Evolutionary conservation across 2,797 vertebrate genomes (phyloP).

Genomic region (Sebastes aleutianus): DNA sequence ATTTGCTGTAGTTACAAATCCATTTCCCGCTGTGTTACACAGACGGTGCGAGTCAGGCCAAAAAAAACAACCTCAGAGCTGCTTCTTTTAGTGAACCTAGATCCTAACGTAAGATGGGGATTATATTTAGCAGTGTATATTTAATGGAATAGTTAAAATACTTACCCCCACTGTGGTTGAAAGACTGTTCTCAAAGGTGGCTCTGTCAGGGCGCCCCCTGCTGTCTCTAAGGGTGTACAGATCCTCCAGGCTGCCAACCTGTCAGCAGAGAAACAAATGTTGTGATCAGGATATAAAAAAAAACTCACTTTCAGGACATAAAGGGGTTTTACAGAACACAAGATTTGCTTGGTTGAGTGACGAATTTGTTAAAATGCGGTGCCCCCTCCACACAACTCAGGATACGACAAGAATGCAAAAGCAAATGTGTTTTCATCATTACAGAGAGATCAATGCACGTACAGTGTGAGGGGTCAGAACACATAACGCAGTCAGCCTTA

Average conservation of each 20-base stretch:
- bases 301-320: background rate
- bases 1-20: slow-evolving; percentile 71
- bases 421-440: slow-evolving; percentile 23
- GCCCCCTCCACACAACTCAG: background rate
- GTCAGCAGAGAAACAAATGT: slow-evolving; percentile 40
- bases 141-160: slow-evolving; percentile 25
- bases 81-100: slow-evolving; percentile 21
- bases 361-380: background rate
- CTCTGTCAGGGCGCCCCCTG: slow-evolving; percentile 67
- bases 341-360: background rate
- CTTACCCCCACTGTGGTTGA: slow-evolving; percentile 59
- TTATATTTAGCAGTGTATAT: slow-evolving; percentile 14
- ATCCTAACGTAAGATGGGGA: background rate
- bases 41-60: slow-evolving; percentile 50
- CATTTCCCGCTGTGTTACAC: slow-evolving; percentile 72
- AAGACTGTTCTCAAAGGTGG: slow-evolving; percentile 59
- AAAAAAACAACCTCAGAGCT: background rate
- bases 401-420: background rate
- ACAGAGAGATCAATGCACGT: background rate
- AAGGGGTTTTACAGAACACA: background rate
- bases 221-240: slow-evolving; percentile 67
- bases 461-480: slow-evolving; percentile 38
- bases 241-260: slow-evolving; percentile 71
- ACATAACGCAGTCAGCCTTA: slow-evolving; percentile 43
- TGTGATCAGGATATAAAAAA: slow-evolving; percentile 18